These are phyloP conservation scores for Chrysomela aeneicollis DNA, from an alignment of 2,888 invertebrate species.

Conservation along the genomic window DNA sequence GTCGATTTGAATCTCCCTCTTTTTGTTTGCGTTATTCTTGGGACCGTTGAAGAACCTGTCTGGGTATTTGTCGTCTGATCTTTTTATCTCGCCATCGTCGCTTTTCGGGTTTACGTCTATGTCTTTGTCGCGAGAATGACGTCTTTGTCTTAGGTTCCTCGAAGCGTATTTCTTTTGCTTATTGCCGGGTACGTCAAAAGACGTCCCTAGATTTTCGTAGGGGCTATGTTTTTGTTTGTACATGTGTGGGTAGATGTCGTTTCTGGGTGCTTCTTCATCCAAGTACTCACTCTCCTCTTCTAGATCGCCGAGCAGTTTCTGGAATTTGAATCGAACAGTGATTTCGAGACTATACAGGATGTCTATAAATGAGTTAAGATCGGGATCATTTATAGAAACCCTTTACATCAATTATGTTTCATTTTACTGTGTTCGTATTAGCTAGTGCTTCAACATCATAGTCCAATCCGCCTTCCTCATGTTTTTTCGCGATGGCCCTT, in stretches of 20 bases:
- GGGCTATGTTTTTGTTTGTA: constrained; percentile 30
- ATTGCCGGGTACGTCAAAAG: neutral
- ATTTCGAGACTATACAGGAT: too few species aligned
- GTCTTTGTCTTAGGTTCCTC: constrained; percentile 34
- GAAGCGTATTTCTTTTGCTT: constrained; percentile 25
- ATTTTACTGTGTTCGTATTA: constrained; percentile 19
- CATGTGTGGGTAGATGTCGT: constrained; percentile 45
- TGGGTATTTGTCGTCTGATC: constrained; percentile 38
- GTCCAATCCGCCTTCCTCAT: constrained; percentile 31
- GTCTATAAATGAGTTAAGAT: neutral
- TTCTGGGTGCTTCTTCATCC: constrained; percentile 36
- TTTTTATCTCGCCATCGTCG: constrained; percentile 35
- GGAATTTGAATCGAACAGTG: constrained; percentile 2
- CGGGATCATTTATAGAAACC: too few species aligned
- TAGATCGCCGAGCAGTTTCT: constrained; percentile 16
- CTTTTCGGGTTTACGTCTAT: constrained; percentile 35
- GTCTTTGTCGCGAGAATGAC: constrained; percentile 34
- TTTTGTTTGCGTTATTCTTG: constrained; percentile 16
- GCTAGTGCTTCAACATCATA: constrained; percentile 24
- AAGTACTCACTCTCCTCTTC: constrained; percentile 20
- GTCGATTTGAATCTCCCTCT: constrained; percentile 40
- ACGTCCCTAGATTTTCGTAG: constrained; percentile 19
- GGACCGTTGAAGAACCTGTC: constrained; percentile 23
- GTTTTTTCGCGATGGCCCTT: constrained; percentile 44
- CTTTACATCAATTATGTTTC: too few species aligned